Conservation (phyloP, 2,888 invertebrate species). For the Falcaria lacertinaria region DNA sequence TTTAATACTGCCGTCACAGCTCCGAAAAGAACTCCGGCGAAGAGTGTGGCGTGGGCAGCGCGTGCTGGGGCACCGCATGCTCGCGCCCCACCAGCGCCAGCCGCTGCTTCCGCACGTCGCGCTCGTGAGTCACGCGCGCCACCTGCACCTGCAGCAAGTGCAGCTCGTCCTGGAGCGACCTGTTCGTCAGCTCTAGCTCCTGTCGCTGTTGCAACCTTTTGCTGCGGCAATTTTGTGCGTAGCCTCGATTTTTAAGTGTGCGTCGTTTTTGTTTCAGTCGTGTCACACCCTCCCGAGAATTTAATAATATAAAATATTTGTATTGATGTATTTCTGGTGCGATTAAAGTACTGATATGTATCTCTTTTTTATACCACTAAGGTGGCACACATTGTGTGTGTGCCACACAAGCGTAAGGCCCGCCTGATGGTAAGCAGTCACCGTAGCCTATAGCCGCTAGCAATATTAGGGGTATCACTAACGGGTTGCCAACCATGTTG, state of each 20-base stretch:
- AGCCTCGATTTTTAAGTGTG: slow-evolving; percentile 96
- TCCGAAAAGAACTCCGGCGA: slow-evolving; percentile 77
- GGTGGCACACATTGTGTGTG: too few relatives aligned
- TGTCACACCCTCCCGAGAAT: slow-evolving; percentile 93
- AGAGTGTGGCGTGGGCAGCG: slow-evolving; percentile 73
- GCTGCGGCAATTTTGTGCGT: slow-evolving; percentile 97
- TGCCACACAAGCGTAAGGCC: too few relatives aligned
- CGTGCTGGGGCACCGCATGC: slow-evolving; percentile 67
- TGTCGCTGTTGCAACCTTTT: slow-evolving; percentile 94
- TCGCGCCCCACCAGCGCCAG: slow-evolving; percentile 79
- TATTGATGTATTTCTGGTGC: too few relatives aligned
- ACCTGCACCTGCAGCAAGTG: slow-evolving; percentile 87
- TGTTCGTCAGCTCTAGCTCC: slow-evolving; percentile 92
- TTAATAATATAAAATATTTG: too few relatives aligned
- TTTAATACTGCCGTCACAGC: slow-evolving; percentile 79
- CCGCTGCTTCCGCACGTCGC: slow-evolving; percentile 89
- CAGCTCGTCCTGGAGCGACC: slow-evolving; percentile 87
- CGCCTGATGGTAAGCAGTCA: too few relatives aligned
- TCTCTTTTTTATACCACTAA: too few relatives aligned
- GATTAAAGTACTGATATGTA: too few relatives aligned
- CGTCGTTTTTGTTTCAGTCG: slow-evolving; percentile 95
- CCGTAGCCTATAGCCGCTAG: too few relatives aligned
- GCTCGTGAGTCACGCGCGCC: slow-evolving; percentile 87
- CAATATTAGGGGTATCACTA: too few relatives aligned
- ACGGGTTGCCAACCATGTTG: too few relatives aligned